These are phyloP conservation scores for Epizoanthus scotinus DNA, from an alignment of 92 coral and sea anemone species.

Conservation along the genomic window DNA sequence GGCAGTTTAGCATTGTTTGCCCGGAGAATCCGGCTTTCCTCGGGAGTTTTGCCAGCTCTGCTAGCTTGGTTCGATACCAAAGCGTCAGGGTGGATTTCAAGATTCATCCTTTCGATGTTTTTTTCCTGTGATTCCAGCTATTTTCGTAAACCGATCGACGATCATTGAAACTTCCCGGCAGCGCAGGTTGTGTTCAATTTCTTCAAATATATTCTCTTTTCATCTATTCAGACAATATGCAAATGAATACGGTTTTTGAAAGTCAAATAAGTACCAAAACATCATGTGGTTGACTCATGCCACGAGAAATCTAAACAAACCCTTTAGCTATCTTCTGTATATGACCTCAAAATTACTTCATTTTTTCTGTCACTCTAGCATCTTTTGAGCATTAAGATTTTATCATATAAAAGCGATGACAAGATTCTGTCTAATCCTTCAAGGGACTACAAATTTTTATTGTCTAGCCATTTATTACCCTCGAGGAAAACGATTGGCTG, in stretches of 20 bases:
- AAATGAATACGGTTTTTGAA: constrained; percentile 18
- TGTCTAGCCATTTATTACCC: neutral
- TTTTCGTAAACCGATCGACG: constrained; percentile 11
- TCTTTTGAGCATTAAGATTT: neutral
- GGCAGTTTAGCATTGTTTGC: constrained; percentile 83
- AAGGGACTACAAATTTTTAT: neutral
- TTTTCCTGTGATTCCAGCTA: neutral
- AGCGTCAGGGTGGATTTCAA: constrained; percentile 90
- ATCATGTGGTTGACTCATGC: constrained; percentile 20
- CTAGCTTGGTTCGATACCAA: constrained; percentile 81
- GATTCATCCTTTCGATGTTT: constrained; percentile 43
- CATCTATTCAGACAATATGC: constrained; percentile 20
- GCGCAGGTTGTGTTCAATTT: neutral
- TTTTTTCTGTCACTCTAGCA: neutral
- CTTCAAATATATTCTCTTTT: constrained; percentile 7
- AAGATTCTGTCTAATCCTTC: constrained; percentile 18
- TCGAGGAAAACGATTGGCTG: constrained; percentile 20
- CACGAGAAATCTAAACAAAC: constrained; percentile 19
- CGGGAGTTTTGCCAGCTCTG: constrained; percentile 84
- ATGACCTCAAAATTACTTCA: constrained; percentile 5
- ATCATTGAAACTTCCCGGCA: constrained; percentile 16
- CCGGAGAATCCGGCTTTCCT: constrained; percentile 76
- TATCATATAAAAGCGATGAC: constrained; percentile 34
- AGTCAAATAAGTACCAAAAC: constrained; percentile 9
- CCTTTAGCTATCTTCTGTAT: neutral